Conservation (phyloP, 2,888 invertebrate genomes). For the Patella depressa region DNA sequence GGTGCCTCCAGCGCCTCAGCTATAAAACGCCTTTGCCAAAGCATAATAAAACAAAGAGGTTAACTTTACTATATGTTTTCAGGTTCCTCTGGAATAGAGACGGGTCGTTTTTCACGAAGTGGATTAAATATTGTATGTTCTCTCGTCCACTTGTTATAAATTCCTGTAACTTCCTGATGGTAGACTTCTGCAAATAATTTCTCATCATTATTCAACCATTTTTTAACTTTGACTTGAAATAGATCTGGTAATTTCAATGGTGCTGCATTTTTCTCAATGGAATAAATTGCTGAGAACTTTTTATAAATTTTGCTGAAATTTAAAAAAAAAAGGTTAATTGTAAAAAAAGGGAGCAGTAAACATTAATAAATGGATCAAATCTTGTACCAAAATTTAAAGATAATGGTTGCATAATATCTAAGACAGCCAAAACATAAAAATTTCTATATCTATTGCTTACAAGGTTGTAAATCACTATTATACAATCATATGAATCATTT, state of each 20-base stretch:
- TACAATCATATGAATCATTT: too few species aligned
- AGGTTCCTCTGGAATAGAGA: constrained; percentile 50
- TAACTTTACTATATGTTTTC: constrained; percentile 54
- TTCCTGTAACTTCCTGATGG: constrained; percentile 56
- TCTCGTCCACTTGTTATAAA: constrained; percentile 57
- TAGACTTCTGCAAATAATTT: constrained; percentile 50
- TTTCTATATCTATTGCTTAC: too few species aligned
- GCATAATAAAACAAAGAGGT: too few species aligned
- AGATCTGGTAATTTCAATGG: constrained; percentile 46
- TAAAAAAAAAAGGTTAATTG: neutral
- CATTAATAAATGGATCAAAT: neutral
- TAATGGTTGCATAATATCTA: too few species aligned
- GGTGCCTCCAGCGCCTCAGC: too few species aligned
- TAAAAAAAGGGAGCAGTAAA: neutral
- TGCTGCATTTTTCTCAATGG: constrained; percentile 44
- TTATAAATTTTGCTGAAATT: constrained; percentile 48
- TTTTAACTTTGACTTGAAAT: constrained; percentile 56
- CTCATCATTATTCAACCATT: constrained; percentile 59
- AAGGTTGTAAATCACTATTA: too few species aligned
- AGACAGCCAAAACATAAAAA: too few species aligned
- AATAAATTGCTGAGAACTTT: constrained; percentile 48
- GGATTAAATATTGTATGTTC: constrained; percentile 66
- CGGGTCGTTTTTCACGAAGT: constrained; percentile 62
- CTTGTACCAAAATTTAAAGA: constrained; percentile 8
- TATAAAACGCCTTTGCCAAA: too few species aligned